Evolutionary conservation across 2,113 vertebrate genomes (phyloP), one percentile per base, ranked within the genome.

Genomic region (Eonycteris spelaea): DNA sequence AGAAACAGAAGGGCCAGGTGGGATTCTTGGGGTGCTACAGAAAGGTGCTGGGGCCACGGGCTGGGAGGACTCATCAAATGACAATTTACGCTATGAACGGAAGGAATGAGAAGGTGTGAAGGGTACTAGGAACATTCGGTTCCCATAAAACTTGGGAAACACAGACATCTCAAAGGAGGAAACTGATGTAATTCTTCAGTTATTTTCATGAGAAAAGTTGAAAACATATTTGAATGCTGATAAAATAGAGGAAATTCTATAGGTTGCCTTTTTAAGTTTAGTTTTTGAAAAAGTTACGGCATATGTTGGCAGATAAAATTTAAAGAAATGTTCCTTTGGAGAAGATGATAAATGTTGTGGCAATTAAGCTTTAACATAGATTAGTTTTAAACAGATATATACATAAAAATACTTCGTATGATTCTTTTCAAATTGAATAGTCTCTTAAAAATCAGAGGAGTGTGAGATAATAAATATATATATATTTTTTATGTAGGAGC

Each of bases 171-270:
- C 88, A 67, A 80, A 75, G 43, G 55, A 74, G 43, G 22, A 48
- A 48, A 7, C 7, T 26, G 24, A 87, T 3, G 35, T 16, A 74
- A 75, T 70, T 73, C 68, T 95, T 89, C 9, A 55, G 30, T 80
- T 82, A 86, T 53, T 87, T 90, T 90, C 92, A 75, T 35, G 33
- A 96, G 57, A 74, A 82, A 94, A 91, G n/a, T 43, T 63, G 43
- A 38, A 94, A 91, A 74, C 28, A 53, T 3, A 82, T 65, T 55
- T 35, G 45, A 86, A 88, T 38, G 63, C 24, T 78, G 21, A 79
- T 82, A 96, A 79, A 55, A 70, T 22, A 90, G 67, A 95, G 19
- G 90, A 97, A 86, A 78, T 35, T 13, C 77, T 48, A 70, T 93
- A 63, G 48, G 19, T 38, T 77, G 68, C 21, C 26, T 94, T 87